phyloP scores from a whole-genome alignment of 2,797 vertebrate genomes.

The Melanotaenia trifasciata region DNA sequence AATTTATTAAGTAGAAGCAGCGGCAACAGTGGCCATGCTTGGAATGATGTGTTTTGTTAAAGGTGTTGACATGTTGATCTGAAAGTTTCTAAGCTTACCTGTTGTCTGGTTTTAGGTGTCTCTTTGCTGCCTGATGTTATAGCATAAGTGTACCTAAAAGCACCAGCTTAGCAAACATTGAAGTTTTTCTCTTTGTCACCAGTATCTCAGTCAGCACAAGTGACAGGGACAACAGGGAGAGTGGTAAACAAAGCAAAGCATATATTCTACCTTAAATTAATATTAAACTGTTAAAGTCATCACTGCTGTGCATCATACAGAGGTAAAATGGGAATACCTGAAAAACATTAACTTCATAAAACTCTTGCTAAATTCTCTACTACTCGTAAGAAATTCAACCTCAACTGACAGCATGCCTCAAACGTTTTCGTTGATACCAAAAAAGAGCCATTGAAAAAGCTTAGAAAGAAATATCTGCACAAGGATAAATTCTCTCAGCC shows the following conservation, averaged over 20 bases:
- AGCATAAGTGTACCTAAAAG: conserved; percentile 42
- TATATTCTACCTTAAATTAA: conserved; percentile 64
- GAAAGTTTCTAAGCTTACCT: conserved; percentile 35
- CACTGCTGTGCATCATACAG: conserved; percentile 58
- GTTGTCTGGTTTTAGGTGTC: conserved; percentile 22
- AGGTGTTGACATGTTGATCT: conserved; percentile 48
- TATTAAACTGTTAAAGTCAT: conserved; percentile 64
- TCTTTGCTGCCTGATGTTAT: conserved; percentile 31
- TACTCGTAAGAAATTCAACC: conserved; percentile 47
- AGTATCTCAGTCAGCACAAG: conserved; percentile 61
- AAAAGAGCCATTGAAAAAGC: neutral
- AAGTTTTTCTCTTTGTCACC: conserved; percentile 55
- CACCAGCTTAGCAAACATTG: conserved; percentile 63
- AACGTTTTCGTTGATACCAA: conserved; percentile 26
- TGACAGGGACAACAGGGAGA: conserved; percentile 66
- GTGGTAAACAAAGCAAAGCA: conserved; percentile 72
- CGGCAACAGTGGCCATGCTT: conserved; percentile 10
- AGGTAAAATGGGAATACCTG: conserved; percentile 56
- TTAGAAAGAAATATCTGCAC: conserved; percentile 30
- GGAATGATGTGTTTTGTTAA: conserved; percentile 54
- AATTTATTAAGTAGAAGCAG: conserved; percentile 28
- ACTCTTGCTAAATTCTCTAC: conserved; percentile 35
- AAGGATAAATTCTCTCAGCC: conserved; percentile 34
- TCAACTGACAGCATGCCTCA: conserved; percentile 53
- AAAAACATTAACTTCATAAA: conserved; percentile 48